Evolutionary conservation across 92 coral and sea anemone genomes (phyloP).

Genomic region (Porites cylindrica): DNA sequence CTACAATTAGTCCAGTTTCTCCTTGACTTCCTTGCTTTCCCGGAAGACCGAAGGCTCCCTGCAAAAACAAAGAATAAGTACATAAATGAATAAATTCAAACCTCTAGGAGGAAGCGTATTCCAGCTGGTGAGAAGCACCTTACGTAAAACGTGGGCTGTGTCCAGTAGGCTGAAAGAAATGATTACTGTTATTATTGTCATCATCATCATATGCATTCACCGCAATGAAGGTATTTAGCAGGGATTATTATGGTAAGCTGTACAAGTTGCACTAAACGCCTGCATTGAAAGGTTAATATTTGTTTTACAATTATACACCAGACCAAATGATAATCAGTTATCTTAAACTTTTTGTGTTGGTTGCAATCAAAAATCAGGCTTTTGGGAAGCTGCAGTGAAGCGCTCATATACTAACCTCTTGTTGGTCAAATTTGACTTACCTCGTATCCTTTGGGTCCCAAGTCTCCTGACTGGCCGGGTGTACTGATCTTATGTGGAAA

Average conservation of each 20-base stretch:
- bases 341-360: neutral
- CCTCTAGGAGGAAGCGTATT: neutral
- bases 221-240: too few relatives aligned
- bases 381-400: neutral
- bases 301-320: too few relatives aligned
- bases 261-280: too few relatives aligned
- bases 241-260: too few relatives aligned
- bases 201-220: too few relatives aligned
- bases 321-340: too few relatives aligned
- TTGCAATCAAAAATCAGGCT: neutral
- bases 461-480: conserved; percentile 31
- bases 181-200: too few relatives aligned
- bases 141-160: too few relatives aligned
- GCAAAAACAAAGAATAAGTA: neutral
- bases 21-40: conserved; percentile 35
- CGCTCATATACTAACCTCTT: too few relatives aligned
- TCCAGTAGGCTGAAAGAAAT: too few relatives aligned
- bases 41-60: conserved; percentile 34
- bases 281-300: too few relatives aligned
- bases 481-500: conserved; percentile 16
- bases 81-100: neutral
- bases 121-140: too few relatives aligned
- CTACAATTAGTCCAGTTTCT: conserved; percentile 28
- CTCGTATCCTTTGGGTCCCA: conserved; percentile 45
- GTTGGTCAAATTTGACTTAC: conserved; percentile 1